These are phyloP conservation scores for Siniperca undulata DNA, from an alignment of 2,797 vertebrate species.

Conservation along the genomic window DNA sequence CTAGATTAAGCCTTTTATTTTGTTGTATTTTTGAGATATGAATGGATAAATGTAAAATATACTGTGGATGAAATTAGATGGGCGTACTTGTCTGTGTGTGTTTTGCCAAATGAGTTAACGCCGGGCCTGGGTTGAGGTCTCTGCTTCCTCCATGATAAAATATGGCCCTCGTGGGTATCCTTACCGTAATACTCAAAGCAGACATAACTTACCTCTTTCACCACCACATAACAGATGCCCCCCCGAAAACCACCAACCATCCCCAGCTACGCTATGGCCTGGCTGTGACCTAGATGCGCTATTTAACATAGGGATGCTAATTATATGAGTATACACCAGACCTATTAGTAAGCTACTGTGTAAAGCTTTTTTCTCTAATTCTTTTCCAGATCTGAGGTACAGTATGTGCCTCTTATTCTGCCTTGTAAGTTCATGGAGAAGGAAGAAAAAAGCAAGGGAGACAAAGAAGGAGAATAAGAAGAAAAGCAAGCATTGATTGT, in stretches of 20 bases:
- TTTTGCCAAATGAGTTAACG: constrained; percentile 77
- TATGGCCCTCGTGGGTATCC: constrained; percentile 83
- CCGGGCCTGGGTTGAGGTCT: constrained; percentile 73
- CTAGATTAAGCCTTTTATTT: constrained; percentile 21
- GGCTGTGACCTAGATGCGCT: constrained; percentile 62
- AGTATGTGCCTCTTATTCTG: constrained; percentile 73
- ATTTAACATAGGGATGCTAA: constrained; percentile 66
- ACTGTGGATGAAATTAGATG: constrained; percentile 47
- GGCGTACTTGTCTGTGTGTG: constrained; percentile 44
- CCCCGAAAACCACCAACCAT: constrained; percentile 40
- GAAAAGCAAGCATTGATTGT: constrained; percentile 71
- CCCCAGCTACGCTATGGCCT: constrained; percentile 35
- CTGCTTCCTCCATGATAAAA: constrained; percentile 79
- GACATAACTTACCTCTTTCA: constrained; percentile 82
- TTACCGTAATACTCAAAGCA: constrained; percentile 82
- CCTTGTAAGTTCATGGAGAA: constrained; percentile 69
- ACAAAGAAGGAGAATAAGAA: constrained; percentile 44
- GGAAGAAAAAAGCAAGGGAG: constrained; percentile 15
- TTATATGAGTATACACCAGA: constrained; percentile 42
- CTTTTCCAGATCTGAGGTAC: constrained; percentile 65
- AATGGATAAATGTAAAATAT: constrained; percentile 46
- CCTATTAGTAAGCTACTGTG: constrained; percentile 17
- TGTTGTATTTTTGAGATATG: constrained; percentile 27
- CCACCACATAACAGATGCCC: constrained; percentile 77
- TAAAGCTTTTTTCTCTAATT: constrained; percentile 50